Evolutionary conservation across 2,888 invertebrate species (phyloP), one percentile per base, ranked within the genome.

Genomic region (Parnassius mnemosyne): DNA sequence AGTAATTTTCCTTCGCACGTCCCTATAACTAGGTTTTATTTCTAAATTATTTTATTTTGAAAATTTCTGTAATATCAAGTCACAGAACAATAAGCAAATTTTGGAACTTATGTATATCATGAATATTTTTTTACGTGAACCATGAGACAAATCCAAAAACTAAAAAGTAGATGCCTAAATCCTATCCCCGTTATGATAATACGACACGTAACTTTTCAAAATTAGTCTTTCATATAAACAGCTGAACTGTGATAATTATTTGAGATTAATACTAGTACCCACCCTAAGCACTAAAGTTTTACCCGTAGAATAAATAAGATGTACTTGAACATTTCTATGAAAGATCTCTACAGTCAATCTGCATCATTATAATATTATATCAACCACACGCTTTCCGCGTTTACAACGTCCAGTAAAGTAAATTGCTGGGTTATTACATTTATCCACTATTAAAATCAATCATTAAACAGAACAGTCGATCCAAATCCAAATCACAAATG

Each of bases 211-310:
- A 57, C 20, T 53, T 56, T 54, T n/a, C 51, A 46, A 46, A 20
- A 58, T 41, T 60, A 59, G 56, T 51, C 16, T 52, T 57, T 67
- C 58, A 60, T 62, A 42, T 62, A 65, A 57, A 65, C 59, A 67
- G 69, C 61, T 65, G 57, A 70, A 67, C 69, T 70, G 69, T 71
- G 70, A 71, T 71, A 71, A 66, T 56, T 50, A 54, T 66, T 67
- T 65, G 60, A 63, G 57, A 63, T 60, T 57, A 53, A 58, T 44
- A 57, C 43, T 53, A 60, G 46, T 56, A 57, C 46, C 60, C 59
- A 57, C 60, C 54, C 53, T 53, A 54, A 60, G 57, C 57, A 43
- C 13, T 49, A 49, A 50, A 54, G 12, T 60, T 55, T 53, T 62
- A 63, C 51, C 60, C 55, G 53, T 49, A 63, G 53, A 57, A 57